Evolutionary conservation across 2,888 invertebrate genomes (phyloP).

Genomic region (Sinhomidia bicolor): DNA sequence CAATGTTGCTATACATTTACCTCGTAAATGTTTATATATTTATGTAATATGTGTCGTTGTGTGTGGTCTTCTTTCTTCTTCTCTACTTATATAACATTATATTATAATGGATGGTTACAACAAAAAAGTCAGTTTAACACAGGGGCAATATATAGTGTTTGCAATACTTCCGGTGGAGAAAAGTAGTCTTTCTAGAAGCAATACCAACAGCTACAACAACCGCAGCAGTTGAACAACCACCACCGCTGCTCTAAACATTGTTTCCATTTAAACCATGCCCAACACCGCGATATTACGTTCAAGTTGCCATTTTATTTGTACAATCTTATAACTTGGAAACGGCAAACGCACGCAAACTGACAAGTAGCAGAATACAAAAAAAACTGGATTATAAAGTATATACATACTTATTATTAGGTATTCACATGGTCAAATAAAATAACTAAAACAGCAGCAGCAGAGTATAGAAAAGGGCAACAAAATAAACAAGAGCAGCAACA

Average conservation of each 20-base stretch:
- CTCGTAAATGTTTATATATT: too few species aligned
- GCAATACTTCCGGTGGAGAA: neutral
- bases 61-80: neutral
- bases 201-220: neutral
- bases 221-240: neutral
- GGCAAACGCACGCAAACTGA: too few species aligned
- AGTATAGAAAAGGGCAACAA: neutral
- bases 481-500: neutral
- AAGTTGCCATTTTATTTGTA: neutral
- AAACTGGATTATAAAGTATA: neutral
- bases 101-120: too few species aligned
- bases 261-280: neutral
- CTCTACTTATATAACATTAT: too few species aligned
- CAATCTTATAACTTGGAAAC: too few species aligned
- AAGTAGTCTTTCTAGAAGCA: neutral
- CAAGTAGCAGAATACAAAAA: neutral
- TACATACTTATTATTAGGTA: too few species aligned
- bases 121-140: neutral
- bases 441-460: too few species aligned
- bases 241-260: neutral
- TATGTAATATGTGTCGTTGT: too few species aligned
- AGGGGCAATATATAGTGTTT: neutral
- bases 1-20: neutral
- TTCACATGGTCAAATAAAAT: too few species aligned
- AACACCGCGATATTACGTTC: neutral